phyloP scores from a whole-genome alignment of 1,140 invertebrate genomes.

The Trachelipus rathkii region DNA sequence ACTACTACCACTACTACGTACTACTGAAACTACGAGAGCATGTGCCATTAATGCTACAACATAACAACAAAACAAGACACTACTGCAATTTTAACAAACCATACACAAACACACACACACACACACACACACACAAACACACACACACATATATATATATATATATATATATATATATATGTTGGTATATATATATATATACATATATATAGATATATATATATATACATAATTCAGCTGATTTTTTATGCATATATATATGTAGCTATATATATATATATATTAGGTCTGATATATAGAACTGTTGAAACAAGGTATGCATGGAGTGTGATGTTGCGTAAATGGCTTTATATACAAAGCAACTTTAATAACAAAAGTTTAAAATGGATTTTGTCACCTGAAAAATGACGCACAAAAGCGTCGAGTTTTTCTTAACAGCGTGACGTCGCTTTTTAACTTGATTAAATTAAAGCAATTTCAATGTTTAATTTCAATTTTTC shows the following conservation, averaged over 20 bases:
- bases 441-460: background rate
- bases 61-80: too few relatives aligned
- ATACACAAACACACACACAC: too few relatives aligned
- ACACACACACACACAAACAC: too few relatives aligned
- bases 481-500: background rate
- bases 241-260: conserved; percentile 21
- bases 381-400: conserved; percentile 3
- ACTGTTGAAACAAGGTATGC: too few relatives aligned
- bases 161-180: background rate
- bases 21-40: too few relatives aligned
- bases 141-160: background rate
- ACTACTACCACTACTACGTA: too few relatives aligned
- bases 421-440: background rate
- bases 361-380: background rate
- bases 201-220: background rate
- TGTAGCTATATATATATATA: conserved; percentile 23
- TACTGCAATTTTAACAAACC: too few relatives aligned
- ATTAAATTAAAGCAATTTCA: background rate
- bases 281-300: background rate
- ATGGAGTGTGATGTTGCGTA: too few relatives aligned
- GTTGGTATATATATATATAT: background rate
- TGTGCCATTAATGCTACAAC: too few relatives aligned
- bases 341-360: too few relatives aligned
- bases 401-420: conserved; percentile 2
- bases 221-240: conserved; percentile 9